Evolutionary conservation across 1,140 invertebrate genomes (phyloP), one percentile per base, ranked within the genome.

Genomic region (Pachyrhynchus sulphureomaculatus): DNA sequence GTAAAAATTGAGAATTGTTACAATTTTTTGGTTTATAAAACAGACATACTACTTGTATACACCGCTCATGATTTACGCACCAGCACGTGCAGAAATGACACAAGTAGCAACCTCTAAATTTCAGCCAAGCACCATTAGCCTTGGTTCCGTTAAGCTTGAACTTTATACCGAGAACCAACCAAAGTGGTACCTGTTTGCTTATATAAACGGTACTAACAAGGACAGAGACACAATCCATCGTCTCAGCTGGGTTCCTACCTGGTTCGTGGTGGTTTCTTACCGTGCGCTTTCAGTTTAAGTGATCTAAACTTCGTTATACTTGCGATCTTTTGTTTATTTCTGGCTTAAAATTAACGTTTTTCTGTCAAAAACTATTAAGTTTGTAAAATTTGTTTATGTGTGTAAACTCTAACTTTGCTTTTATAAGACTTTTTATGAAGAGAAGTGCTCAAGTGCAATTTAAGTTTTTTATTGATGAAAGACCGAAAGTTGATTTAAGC

Each of bases 121-220:
- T 48, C 36, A 21, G 32, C 23, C 57, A 18, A 59, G 47, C 23
- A 59, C 32, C 36, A 52, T 41, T 34, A 58, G 36, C 55, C 55
- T 58, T 48, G 55, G 44, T 59, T 36, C 57, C 57, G 57, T 59
- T 59, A 58, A 58, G 55, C 29, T 58, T 59, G 57, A 59, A 59
- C 57, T 59, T 59, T 59, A 59, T 24, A 21, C 57, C n/a, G 13
- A 45, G 17, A 48, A 34, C 41, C 18, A 5, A 8, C 8, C 36
- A 4, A 29, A 29, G 26, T 29, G 26, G 26, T 29, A 29, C 26
- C 26, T 1, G 12, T 3, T 6, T 10, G 26, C 8, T 9, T 9
- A 29, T 6, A 29, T 6, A 29, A 3, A 6, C 26, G 5, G 26
- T 29, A 12, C 18, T 4, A 12, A 21, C 15, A n/a, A 39, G 21